Evolutionary conservation across 1,140 invertebrate genomes (phyloP).

Genomic region (Aporrectodea caliginosa): DNA sequence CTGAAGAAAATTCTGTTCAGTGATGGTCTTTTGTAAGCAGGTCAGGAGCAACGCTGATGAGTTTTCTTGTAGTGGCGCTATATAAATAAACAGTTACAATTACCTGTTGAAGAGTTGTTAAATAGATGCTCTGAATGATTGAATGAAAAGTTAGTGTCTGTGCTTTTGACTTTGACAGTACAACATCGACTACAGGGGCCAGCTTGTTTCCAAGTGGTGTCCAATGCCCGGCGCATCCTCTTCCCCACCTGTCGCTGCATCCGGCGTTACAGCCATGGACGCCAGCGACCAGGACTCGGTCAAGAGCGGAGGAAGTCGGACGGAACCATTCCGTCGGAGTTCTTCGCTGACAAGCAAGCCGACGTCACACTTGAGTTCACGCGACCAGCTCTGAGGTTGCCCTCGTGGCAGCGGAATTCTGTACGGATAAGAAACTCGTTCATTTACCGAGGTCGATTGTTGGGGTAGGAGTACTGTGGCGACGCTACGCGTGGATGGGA

Average conservation of each 20-base stretch:
- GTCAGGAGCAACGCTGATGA: no score
- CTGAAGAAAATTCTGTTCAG: no score
- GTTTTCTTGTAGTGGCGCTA: no score
- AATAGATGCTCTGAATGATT: no score
- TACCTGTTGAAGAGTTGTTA: no score
- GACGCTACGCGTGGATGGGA: no score
- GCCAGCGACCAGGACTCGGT: constrained; percentile 10
- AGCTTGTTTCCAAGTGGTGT: constrained; percentile 9
- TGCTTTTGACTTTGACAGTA: constrained; percentile 40
- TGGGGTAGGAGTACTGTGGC: no score
- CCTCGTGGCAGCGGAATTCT: no score
- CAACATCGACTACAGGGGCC: constrained; percentile 49
- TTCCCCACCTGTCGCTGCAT: neutral
- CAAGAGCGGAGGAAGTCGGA: constrained; percentile 13
- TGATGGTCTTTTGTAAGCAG: no score
- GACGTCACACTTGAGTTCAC: neutral
- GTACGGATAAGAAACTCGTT: no score
- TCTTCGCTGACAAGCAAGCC: neutral
- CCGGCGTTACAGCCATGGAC: neutral
- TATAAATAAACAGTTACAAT: no score
- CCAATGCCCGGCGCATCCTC: constrained; percentile 36
- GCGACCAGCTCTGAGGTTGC: neutral
- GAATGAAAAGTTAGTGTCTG: constrained; percentile 3
- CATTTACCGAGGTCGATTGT: no score
- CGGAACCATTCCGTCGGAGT: neutral